Evolutionary conservation across 2,888 invertebrate genomes (phyloP).

Genomic region (Acanthococcus lagerstroemiae): DNA sequence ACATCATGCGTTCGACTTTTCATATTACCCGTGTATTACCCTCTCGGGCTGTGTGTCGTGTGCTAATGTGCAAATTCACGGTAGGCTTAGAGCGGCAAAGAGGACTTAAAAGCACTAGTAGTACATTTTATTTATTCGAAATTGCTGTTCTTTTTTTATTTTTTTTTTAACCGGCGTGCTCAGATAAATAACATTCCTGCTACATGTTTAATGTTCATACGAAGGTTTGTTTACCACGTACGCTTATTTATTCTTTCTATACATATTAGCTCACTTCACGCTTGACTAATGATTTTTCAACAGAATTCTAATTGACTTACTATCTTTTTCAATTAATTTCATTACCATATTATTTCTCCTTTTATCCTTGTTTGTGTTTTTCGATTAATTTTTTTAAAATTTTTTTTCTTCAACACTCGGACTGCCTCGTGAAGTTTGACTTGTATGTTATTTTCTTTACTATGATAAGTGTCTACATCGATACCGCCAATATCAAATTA

Average conservation of each 20-base stretch:
- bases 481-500: too few relatives aligned
- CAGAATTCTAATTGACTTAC: conserved; percentile 21
- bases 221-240: conserved; percentile 13
- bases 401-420: too few relatives aligned
- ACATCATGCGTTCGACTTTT: too few relatives aligned
- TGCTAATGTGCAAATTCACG: too few relatives aligned
- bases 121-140: neutral
- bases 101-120: neutral
- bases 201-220: neutral
- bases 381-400: neutral
- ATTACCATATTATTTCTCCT: conserved; percentile 12
- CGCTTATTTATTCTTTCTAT: conserved; percentile 12
- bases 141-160: neutral
- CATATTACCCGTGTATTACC: too few relatives aligned
- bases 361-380: neutral
- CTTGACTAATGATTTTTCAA: conserved; percentile 2
- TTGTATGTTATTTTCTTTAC: too few relatives aligned
- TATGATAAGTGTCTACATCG: too few relatives aligned
- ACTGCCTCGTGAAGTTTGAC: too few relatives aligned
- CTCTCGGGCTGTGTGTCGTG: too few relatives aligned
- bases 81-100: too few relatives aligned
- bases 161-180: neutral
- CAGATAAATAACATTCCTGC: neutral
- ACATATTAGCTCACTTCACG: neutral
- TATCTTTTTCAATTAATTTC: conserved; percentile 20